A percentile compares a stretch with the other conserved stretches of the same genome.
Evolutionary conservation across 1,140 invertebrate species (phyloP).

Genomic region (Callitettix versicolor): DNA sequence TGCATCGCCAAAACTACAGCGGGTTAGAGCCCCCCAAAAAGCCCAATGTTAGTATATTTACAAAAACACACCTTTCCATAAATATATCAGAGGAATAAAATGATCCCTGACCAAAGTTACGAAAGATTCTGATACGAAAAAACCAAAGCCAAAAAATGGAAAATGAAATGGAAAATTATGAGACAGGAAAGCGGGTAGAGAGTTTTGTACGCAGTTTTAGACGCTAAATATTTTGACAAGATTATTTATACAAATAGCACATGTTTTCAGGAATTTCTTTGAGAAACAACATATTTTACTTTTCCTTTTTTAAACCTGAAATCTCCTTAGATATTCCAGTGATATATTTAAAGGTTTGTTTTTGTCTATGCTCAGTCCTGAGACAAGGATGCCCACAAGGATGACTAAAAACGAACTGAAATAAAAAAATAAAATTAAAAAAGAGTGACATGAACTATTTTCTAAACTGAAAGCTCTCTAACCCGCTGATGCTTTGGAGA

Average conservation of each 20-base stretch:
- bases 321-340: no score
- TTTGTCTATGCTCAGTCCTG: no score
- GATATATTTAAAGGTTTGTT: no score
- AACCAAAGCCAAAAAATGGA: not conserved
- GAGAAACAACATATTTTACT: no score
- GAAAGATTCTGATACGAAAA: not conserved
- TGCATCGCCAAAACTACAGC: conserved; percentile 89
- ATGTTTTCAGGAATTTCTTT: no score
- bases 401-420: not conserved
- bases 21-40: conserved; percentile 29
- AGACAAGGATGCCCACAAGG: no score
- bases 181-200: conserved; percentile 17
- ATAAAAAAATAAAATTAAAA: conserved; percentile 13
- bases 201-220: not conserved
- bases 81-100: conserved; percentile 11
- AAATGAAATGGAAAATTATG: conserved; percentile 3
- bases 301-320: no score
- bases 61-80: conserved; percentile 11
- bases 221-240: no score
- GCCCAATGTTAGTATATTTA: conserved; percentile 14
- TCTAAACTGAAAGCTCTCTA: conserved; percentile 20
- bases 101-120: not conserved
- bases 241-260: no score
- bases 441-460: conserved; percentile 1
- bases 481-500: conserved; percentile 14